phyloP scores from a whole-genome alignment of 2,113 vertebrate species.

The Atrichornis clamosus region DNA sequence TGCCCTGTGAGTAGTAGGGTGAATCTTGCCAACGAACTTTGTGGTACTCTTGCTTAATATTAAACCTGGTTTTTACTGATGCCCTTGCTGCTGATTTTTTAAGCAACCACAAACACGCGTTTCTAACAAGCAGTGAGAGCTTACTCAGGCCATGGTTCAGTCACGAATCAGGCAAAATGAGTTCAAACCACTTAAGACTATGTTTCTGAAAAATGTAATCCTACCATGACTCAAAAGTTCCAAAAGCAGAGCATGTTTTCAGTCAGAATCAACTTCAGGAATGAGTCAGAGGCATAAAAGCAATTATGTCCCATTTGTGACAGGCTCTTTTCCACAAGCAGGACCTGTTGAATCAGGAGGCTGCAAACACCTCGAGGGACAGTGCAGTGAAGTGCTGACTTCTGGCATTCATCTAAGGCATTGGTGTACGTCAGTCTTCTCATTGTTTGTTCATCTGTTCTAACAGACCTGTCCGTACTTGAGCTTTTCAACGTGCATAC shows the following conservation, averaged over 20 bases:
- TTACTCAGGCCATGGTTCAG: not conserved
- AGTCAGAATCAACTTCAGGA: not conserved
- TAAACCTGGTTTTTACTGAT: too few species aligned
- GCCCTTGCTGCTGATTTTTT: too few species aligned
- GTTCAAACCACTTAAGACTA: not conserved
- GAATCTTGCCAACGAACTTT: too few species aligned
- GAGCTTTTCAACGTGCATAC: not conserved
- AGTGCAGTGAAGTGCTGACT: not conserved
- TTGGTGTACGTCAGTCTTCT: rapidly evolving
- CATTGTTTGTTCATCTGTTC: not conserved
- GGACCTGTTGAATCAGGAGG: not conserved
- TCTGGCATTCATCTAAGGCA: not conserved
- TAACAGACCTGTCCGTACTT: not conserved
- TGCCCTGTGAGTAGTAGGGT: too few species aligned
- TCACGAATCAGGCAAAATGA: not conserved
- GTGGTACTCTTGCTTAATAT: too few species aligned
- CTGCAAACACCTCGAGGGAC: not conserved
- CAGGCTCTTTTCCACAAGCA: not conserved
- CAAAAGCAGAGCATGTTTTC: not conserved
- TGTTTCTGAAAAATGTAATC: not conserved
- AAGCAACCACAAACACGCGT: too few species aligned
- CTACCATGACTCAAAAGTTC: not conserved
- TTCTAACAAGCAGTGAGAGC: too few species aligned
- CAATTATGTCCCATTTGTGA: not conserved
- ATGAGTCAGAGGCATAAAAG: not conserved